phyloP scores from a whole-genome alignment of 2,888 invertebrate species.

The Stenodema calcarata region DNA sequence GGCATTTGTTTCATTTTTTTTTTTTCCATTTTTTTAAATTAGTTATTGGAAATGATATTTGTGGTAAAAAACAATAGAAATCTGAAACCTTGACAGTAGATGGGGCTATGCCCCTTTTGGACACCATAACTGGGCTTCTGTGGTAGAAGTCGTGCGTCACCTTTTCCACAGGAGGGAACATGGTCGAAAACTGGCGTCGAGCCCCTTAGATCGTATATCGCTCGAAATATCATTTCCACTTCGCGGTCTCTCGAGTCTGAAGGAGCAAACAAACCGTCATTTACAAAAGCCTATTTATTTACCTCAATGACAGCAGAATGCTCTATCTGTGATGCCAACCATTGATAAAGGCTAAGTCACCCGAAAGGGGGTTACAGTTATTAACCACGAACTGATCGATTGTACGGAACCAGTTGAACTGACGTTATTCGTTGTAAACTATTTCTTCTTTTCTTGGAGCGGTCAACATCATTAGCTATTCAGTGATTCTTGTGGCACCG shows the following conservation, averaged over 20 bases:
- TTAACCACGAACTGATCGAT: too few relatives aligned
- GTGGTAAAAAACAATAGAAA: too few relatives aligned
- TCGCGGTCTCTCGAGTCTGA: not conserved
- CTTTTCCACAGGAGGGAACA: slow-evolving; percentile 5
- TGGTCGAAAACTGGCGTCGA: not conserved
- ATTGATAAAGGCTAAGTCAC: not conserved
- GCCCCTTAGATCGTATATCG: not conserved
- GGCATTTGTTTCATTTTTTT: too few relatives aligned
- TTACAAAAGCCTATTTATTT: not conserved
- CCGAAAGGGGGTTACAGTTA: not conserved
- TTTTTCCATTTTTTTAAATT: too few relatives aligned
- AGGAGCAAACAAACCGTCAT: not conserved
- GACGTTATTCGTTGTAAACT: too few relatives aligned
- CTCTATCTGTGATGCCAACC: not conserved
- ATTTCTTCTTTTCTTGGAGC: too few relatives aligned
- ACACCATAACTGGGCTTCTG: not conserved
- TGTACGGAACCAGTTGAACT: too few relatives aligned
- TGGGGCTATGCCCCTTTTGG: not conserved
- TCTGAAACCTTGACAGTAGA: not conserved
- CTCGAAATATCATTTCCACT: not conserved
- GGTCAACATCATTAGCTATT: too few relatives aligned
- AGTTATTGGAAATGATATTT: too few relatives aligned
- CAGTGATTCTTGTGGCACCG: too few relatives aligned
- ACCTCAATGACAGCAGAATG: not conserved
- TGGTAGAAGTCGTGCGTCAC: not conserved